These are phyloP conservation scores for Pristionchus maxplancki DNA, from an alignment of 2,888 invertebrate genomes.

Conservation along the genomic window DNA sequence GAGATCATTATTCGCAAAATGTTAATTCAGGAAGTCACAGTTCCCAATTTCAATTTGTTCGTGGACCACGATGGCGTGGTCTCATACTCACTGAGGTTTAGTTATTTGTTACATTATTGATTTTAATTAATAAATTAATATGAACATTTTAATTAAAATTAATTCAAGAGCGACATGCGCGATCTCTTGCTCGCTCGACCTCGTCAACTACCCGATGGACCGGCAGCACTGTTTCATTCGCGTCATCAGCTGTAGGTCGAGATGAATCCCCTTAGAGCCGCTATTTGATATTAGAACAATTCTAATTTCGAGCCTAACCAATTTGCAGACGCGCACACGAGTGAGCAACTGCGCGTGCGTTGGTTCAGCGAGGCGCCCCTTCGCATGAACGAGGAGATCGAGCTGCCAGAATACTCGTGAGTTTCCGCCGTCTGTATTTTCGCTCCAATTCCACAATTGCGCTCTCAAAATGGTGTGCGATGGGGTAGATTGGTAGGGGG, in stretches of 20 bases:
- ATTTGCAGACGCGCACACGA: conserved; percentile 74
- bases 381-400: conserved; percentile 73
- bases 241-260: conserved; percentile 68
- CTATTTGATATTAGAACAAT: no score
- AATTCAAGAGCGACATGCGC: conserved; percentile 48
- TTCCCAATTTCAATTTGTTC: conserved; percentile 75
- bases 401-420: conserved; percentile 70
- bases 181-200: conserved; percentile 47
- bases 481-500: no score
- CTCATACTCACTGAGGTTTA: conserved; percentile 70
- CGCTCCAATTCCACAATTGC: no score
- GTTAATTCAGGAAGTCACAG: conserved; percentile 60
- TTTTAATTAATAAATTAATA: no score
- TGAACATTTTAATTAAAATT: no score
- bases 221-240: conserved; percentile 72
- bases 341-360: conserved; percentile 72
- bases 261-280: no score
- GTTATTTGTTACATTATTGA: no score
- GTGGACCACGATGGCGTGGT: conserved; percentile 70
- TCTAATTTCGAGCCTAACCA: no score
- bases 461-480: no score
- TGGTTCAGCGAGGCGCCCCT: conserved; percentile 73
- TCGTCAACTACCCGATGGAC: conserved; percentile 73
- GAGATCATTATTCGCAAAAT: neutral
- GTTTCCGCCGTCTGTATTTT: no score